Conservation (phyloP, 2,888 invertebrate species). For the Germaria angustata region DNA sequence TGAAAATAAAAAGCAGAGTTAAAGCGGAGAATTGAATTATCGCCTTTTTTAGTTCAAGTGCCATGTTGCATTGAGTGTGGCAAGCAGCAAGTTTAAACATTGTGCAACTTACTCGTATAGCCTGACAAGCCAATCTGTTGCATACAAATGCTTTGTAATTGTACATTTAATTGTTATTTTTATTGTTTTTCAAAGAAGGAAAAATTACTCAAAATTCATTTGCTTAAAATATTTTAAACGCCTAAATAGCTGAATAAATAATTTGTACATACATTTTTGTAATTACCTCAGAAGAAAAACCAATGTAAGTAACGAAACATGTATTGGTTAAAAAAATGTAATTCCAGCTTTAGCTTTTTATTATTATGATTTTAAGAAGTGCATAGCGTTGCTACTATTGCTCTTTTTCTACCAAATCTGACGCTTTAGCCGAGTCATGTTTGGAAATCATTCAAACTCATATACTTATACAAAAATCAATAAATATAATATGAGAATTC, state of each 20-base stretch:
- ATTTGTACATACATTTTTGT: background rate
- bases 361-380: background rate
- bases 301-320: background rate
- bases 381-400: no score
- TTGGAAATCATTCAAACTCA: no score
- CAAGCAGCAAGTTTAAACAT: background rate
- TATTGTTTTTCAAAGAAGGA: constrained; percentile 18
- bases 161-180: constrained; percentile 40
- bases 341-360: background rate
- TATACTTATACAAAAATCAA: no score
- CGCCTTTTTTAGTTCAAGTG: constrained; percentile 44
- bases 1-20: background rate
- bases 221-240: constrained; percentile 20
- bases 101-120: constrained; percentile 22
- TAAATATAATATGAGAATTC: no score
- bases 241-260: background rate
- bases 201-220: constrained; percentile 1
- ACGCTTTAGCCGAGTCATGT: no score
- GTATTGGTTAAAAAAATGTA: no score
- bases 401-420: no score
- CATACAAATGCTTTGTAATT: constrained; percentile 17
- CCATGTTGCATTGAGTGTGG: constrained; percentile 29
- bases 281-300: background rate
- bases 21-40: constrained; percentile 44
- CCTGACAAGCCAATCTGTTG: constrained; percentile 19